Conservation (phyloP, 2,113 vertebrate genomes). For the Cynopterus brachyotis region DNA sequence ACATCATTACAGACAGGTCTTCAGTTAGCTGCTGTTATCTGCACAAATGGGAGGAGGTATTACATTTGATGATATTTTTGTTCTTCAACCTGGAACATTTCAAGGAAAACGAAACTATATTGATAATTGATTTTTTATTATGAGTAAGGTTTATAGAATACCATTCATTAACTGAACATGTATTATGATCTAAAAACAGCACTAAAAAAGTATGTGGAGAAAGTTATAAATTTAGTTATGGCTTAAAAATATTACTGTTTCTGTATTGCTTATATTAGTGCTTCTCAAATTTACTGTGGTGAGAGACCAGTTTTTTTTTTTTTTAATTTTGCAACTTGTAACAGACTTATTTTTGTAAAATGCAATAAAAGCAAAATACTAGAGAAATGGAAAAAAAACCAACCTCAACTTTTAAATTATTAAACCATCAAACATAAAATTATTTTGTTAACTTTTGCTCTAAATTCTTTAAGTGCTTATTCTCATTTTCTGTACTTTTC, state of each 20-base stretch:
- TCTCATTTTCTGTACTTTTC: background rate
- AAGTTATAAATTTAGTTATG: background rate
- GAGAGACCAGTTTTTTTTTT: background rate
- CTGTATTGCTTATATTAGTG: constrained; percentile 2
- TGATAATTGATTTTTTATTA: background rate
- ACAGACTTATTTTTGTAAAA: constrained; percentile 29
- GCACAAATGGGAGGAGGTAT: constrained; percentile 97
- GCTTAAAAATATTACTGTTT: background rate
- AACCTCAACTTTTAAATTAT: background rate
- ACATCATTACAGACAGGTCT: constrained; percentile 94
- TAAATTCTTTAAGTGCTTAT: background rate
- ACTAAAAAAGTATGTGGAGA: background rate
- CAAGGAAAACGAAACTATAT: background rate
- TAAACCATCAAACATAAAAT: background rate
- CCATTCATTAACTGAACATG: background rate
- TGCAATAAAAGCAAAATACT: background rate
- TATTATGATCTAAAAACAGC: background rate
- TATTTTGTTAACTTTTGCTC: background rate
- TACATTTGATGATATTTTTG: background rate
- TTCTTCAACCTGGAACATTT: constrained; percentile 31
- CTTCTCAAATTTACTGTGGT: background rate
- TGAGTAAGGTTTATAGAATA: background rate
- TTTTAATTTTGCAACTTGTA: background rate
- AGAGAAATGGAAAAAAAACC: background rate
- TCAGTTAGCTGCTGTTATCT: constrained; percentile 96